Conservation (phyloP, 1,140 invertebrate species). For the Temnothorax curvispinosus region DNA sequence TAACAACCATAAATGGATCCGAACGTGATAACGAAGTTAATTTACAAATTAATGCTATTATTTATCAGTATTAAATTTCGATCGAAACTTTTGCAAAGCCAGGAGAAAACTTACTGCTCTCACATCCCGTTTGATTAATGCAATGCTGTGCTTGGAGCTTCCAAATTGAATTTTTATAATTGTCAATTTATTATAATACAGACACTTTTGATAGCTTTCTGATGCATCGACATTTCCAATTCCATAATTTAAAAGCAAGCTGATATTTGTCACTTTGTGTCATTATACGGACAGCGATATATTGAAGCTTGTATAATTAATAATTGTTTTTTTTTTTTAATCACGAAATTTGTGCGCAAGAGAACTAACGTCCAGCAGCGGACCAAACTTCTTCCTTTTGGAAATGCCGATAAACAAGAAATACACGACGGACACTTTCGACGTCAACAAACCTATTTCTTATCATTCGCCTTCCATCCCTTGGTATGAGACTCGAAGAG, state of each 20-base stretch:
- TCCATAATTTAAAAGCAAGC: slow-evolving; percentile 39
- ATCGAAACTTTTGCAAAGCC: slow-evolving; percentile 19
- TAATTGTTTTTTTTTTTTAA: slow-evolving; percentile 12
- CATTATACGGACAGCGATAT: slow-evolving; percentile 7
- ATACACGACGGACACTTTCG: not conserved
- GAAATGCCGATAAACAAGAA: slow-evolving; percentile 13
- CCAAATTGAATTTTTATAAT: slow-evolving; percentile 33
- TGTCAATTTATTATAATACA: slow-evolving; percentile 33
- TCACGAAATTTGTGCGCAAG: not conserved
- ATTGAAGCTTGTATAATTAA: slow-evolving; percentile 8
- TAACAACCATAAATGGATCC: slow-evolving; percentile 58
- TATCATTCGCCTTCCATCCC: slow-evolving; percentile 51
- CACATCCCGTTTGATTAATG: slow-evolving; percentile 6
- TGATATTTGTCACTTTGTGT: slow-evolving; percentile 1
- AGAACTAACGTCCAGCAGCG: not conserved
- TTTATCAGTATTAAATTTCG: slow-evolving; percentile 34
- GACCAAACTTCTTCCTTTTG: not conserved
- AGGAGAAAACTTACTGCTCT: not conserved
- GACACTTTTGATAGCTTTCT: slow-evolving; percentile 33
- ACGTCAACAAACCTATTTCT: slow-evolving; percentile 50
- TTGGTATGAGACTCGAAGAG: slow-evolving; percentile 35
- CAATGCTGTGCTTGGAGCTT: slow-evolving; percentile 3
- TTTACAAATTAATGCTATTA: slow-evolving; percentile 50
- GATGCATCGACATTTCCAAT: slow-evolving; percentile 30
- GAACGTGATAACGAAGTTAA: slow-evolving; percentile 53